Evolutionary conservation across 1,140 invertebrate genomes (phyloP).

Genomic region (Ips typographus): DNA sequence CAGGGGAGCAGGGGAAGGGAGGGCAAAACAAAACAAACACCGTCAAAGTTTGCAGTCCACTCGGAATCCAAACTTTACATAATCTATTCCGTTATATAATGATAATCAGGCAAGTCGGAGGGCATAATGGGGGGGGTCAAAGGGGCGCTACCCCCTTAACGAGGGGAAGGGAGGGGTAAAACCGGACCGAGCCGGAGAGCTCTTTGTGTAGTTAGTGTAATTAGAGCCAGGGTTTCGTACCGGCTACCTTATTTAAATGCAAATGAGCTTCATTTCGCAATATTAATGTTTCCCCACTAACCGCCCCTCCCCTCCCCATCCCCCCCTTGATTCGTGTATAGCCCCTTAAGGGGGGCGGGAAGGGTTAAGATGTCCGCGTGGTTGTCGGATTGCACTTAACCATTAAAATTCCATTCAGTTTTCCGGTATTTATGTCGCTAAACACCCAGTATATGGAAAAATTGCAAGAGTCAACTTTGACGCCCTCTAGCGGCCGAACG

Average conservation of each 20-base stretch:
- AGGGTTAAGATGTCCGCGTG: slow-evolving; percentile 33
- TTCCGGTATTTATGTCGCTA: too few relatives aligned
- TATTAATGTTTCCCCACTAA: slow-evolving; percentile 73
- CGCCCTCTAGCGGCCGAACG: too few relatives aligned
- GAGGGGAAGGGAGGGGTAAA: slow-evolving; percentile 35
- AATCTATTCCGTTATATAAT: slow-evolving; percentile 48
- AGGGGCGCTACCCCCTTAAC: slow-evolving; percentile 25
- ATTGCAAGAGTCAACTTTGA: too few relatives aligned
- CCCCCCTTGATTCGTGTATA: slow-evolving; percentile 47
- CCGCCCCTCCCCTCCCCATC: too few relatives aligned
- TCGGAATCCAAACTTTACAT: slow-evolving; percentile 38
- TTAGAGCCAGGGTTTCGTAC: slow-evolving; percentile 50
- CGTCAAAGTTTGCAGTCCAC: slow-evolving; percentile 11
- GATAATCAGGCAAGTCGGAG: slow-evolving; percentile 47
- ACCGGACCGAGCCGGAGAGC: slow-evolving; percentile 50
- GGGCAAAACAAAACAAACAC: background rate
- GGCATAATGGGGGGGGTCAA: slow-evolving; percentile 43
- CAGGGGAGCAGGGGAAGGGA: background rate
- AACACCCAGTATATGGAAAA: too few relatives aligned
- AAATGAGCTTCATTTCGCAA: slow-evolving; percentile 85
- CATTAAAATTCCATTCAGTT: too few relatives aligned
- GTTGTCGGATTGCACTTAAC: slow-evolving; percentile 17
- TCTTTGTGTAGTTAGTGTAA: slow-evolving; percentile 56
- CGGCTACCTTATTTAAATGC: slow-evolving; percentile 80
- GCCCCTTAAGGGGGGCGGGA: slow-evolving; percentile 13